phyloP scores from a whole-genome alignment of 2,113 vertebrate species.

The Hystrix cristata region DNA sequence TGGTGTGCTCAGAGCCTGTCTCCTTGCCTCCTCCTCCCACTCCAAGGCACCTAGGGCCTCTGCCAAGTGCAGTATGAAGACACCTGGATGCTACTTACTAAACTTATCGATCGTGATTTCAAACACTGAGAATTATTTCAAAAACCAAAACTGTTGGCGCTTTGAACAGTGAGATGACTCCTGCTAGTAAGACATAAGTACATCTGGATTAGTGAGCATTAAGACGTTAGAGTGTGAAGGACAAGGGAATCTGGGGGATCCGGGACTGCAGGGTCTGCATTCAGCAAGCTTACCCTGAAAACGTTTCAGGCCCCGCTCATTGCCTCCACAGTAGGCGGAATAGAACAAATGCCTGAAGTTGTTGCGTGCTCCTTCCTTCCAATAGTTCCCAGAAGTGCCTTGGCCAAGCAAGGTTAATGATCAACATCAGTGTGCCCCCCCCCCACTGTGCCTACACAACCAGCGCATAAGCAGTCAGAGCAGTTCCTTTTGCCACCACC shows the following conservation, averaged over 20 bases:
- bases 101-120: neutral
- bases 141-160: neutral
- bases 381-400: neutral
- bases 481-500: neutral
- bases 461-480: neutral
- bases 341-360: neutral
- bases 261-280: neutral
- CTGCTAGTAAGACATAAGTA: neutral
- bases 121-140: conserved; percentile 20
- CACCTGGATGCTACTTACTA: neutral
- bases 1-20: neutral
- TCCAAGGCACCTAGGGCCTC: neutral
- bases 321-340: neutral
- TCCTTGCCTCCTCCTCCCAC: neutral
- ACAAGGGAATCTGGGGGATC: neutral
- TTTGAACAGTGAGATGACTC: neutral
- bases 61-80: neutral
- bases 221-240: neutral
- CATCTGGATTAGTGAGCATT: neutral
- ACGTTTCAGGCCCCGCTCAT: neutral
- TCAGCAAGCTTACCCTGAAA: neutral
- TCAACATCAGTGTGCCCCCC: neutral
- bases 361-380: neutral
- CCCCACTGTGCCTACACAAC: neutral
- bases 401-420: neutral